phyloP scores from a whole-genome alignment of 2,113 vertebrate species.

The Heterotilapia buettikoferi region DNA sequence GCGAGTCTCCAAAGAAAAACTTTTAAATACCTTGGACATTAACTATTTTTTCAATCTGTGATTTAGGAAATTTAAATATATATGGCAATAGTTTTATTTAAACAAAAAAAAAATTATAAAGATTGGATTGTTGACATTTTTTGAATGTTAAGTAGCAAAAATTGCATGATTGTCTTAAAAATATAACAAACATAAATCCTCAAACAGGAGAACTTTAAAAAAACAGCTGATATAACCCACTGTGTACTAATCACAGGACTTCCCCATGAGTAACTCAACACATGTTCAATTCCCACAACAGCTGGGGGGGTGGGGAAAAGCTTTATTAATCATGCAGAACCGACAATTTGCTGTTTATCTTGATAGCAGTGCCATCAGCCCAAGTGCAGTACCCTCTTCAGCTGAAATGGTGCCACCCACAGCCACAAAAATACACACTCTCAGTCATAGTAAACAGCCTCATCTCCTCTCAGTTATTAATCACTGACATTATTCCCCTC shows the following conservation, averaged over 20 bases:
- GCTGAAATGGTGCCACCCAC: not conserved
- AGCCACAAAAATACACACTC: not conserved
- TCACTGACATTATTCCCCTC: not conserved
- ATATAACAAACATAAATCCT: not conserved
- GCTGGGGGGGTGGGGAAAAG: not conserved
- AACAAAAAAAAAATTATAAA: not conserved
- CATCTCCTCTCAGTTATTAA: not conserved
- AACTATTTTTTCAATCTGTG: not conserved
- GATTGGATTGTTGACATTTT: not conserved
- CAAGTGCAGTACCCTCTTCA: not conserved
- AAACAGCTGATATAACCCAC: not conserved
- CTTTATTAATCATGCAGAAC: slow-evolving; percentile 33
- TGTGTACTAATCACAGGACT: not conserved
- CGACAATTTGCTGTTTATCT: slow-evolving; percentile 30
- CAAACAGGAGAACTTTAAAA: not conserved
- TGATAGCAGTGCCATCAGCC: slow-evolving; percentile 5
- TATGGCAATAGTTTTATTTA: not conserved
- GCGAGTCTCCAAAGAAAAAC: not conserved
- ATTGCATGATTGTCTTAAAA: not conserved
- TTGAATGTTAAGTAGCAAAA: not conserved
- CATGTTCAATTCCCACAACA: not conserved
- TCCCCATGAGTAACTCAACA: not conserved
- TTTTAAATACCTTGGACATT: not conserved
- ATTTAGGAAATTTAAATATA: not conserved
- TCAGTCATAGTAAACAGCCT: not conserved